Base-by-base conservation (phyloP, 2,888 invertebrate genomes). In the Habrosyne pyritoides region DNA sequence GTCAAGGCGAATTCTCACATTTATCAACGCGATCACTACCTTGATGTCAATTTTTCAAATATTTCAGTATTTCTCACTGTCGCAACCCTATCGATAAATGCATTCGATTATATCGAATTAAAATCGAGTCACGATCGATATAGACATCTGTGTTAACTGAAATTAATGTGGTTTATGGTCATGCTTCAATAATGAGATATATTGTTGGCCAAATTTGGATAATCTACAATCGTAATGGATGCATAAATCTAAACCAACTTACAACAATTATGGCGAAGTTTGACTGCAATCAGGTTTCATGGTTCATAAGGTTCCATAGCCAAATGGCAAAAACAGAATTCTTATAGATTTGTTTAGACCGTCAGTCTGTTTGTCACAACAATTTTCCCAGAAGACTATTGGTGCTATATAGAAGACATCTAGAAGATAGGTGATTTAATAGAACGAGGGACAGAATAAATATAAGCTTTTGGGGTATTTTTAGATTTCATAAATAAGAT, bases 31-130 rank as follows among this genome's bases (percentile, higher is more conserved):
- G 14, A 64, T 57, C 62, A 62, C 70, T 54, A 53, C 79, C 76
- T 77, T 78, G 77, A 75, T 67, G 77, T 76, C 71, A 70, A 63
- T 74, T 77, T 76, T 72, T 42, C 72, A 73, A 75, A 78, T 75
- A 76, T 71, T 71, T 71, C 56, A 65, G 61, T 53, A 53, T 74
- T 75, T 69, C 69, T 66, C 61, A 21, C 18, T 26, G 49, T 46
- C 54, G 54, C 52, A 53, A 54, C 54, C 49, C 52, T 52, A 53
- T 54, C 49, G 55, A 53, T 55, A 24, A 53, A 60, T 53, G 64
- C 4, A 67, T 65, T 67, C 66, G 63, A 69, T 72, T 67, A 67
- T 55, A 66, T 66, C 67, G 70, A 64, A 70, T 63, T 65, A 53
- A 57, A 57, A 57, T 67, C 66, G 60, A 67, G 63, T 64, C 61